Base-by-base conservation (phyloP, 2,888 invertebrate species). In the Sphaerophoria rueppellii region DNA sequence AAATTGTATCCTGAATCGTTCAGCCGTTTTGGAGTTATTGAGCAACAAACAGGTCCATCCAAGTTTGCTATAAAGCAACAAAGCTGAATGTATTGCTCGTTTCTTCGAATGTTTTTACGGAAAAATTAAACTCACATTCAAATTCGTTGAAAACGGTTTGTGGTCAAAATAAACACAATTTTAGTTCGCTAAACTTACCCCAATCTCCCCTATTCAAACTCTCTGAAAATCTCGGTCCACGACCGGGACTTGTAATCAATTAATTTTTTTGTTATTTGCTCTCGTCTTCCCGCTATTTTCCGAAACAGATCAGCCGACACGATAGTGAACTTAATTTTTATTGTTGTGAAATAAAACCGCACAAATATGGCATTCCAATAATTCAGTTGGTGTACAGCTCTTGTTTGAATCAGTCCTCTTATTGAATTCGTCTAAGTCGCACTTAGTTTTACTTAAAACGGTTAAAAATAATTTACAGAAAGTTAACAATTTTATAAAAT, bases 301-400 rank as follows among this genome's bases (percentile, higher is more conserved):
- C 40, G 60, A 55, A 71, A 76, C 1, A 24, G 46, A 65, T 52
- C 70, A 43, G 24, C 34, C 24, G 32, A 58, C 24, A n/a, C 14
- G 34, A 24, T 55, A 54, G 32, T 37, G 43, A 32, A 60, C 37
- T 69, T 6, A 63, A 63, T 52, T 43, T 11, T 43, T 9, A 43
- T 43, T 52, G 75, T 24, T 16, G 14, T 52, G 43, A 73, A 69
- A 63, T 77, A 73, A 48, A 34, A 65, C 50, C 58, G 14, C 63
- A 70, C 24, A 24, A 24, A 24, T 16, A 16, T 24, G 14, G 6
- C 48, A 34, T 11, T 50, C 50, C 40, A 57, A 58, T 16, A n/a
- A 11, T 57, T 70, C 61, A 83, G 83, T 83, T 72, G 75, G 55
- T 80, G 67, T 72, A 35, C 32, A 83, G 75, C 75, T 72, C 71